Evolutionary conservation across 2,888 invertebrate species (phyloP).

Genomic region (Teleogryllus oceanicus): DNA sequence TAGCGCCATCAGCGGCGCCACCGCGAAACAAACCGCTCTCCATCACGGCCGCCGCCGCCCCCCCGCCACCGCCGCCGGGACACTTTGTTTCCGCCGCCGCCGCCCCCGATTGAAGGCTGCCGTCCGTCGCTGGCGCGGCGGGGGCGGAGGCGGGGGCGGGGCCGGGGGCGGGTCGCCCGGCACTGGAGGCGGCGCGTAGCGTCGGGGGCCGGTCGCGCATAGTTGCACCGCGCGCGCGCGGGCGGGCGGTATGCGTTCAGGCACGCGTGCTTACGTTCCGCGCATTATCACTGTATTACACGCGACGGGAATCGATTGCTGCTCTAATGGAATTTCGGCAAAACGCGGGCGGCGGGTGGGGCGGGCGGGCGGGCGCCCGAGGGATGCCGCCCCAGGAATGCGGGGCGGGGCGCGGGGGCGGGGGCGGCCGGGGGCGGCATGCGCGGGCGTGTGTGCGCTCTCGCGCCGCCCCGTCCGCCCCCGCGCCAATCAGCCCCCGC

Average conservation of each 20-base stretch:
- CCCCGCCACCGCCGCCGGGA: not conserved
- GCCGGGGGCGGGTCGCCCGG: not conserved
- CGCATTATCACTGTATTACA: conserved; percentile 18
- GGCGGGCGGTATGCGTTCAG: not conserved
- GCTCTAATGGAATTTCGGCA: conserved; percentile 18
- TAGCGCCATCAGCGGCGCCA: conserved; percentile 1
- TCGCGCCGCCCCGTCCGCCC: too few species aligned
- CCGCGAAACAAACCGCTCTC: conserved; percentile 10
- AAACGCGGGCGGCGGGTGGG: not conserved
- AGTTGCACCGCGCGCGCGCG: not conserved
- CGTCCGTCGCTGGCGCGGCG: not conserved
- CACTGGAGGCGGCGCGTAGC: not conserved
- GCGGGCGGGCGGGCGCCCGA: not conserved
- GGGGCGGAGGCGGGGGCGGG: not conserved
- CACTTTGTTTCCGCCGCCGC: not conserved
- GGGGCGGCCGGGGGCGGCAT: conserved; percentile 23
- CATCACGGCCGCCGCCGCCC: not conserved
- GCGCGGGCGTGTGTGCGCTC: conserved; percentile 3
- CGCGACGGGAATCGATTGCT: conserved; percentile 8
- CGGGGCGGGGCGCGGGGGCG: conserved; percentile 30
- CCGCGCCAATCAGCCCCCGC: too few species aligned
- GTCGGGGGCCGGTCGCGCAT: not conserved
- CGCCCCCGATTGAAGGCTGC: not conserved
- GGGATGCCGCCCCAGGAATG: conserved; percentile 3
- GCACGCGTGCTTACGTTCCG: conserved; percentile 4